phyloP scores from a whole-genome alignment of 2,113 vertebrate species.

The Petrocephalus zakoni region DNA sequence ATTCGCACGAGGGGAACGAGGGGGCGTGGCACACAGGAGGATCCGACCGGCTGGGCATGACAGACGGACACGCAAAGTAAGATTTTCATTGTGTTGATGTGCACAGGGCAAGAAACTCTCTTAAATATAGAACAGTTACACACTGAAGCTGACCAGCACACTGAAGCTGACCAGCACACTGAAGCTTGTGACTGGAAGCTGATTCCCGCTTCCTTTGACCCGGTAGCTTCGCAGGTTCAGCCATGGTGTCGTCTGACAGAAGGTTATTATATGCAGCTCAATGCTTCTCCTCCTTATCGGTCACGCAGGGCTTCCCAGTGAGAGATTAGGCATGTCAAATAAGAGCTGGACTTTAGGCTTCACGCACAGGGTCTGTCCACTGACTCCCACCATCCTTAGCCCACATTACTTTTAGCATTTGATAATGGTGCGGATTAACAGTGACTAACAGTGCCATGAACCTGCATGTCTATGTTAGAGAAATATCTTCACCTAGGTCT shows the following conservation, averaged over 20 bases:
- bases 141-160: not conserved
- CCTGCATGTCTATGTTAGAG: not conserved
- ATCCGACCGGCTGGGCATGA: too few relatives aligned
- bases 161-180: not conserved
- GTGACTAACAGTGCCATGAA: not conserved
- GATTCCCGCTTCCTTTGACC: not conserved
- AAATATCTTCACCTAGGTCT: not conserved
- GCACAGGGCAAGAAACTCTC: not conserved
- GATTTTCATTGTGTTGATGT: not conserved
- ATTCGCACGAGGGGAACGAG: too few relatives aligned
- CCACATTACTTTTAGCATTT: not conserved
- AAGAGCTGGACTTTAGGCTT: slow-evolving; percentile 10
- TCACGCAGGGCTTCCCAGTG: slow-evolving; percentile 14
- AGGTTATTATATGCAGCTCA: slow-evolving; percentile 25
- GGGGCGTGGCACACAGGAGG: too few relatives aligned
- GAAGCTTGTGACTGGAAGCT: not conserved
- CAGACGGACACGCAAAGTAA: not conserved
- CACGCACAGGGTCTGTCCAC: not conserved
- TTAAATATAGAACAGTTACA: not conserved
- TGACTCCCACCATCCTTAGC: not conserved
- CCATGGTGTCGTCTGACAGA: slow-evolving; percentile 12
- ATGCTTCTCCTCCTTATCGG: slow-evolving; percentile 30
- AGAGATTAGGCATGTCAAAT: slow-evolving; percentile 36
- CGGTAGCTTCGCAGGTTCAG: not conserved
- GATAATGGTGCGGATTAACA: not conserved